Evolutionary conservation across 2,113 vertebrate genomes (phyloP), one percentile per base, ranked within the genome.

Genomic region (Tyrannus savana): DNA sequence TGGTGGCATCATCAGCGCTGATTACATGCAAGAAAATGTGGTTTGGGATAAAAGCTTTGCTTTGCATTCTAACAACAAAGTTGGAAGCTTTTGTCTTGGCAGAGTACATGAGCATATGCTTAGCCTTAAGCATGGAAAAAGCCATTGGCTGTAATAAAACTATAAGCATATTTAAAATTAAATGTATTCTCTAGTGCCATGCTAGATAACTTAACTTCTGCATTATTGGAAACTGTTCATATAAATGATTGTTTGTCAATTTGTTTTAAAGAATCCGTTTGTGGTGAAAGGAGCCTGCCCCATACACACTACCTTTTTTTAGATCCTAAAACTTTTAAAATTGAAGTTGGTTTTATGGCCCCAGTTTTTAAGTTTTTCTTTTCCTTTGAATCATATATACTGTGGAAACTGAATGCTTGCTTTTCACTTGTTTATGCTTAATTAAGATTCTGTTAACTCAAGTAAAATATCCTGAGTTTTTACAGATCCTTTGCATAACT

Each of bases 61-160:
- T 94, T 89, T 87, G 58, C 89, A 50, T 95, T 95, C 74, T 84
- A 62, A 93, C 87, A 96, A 83, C 77, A 85, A 77, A 49, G 67
- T 89, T 89, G 64, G 63, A 69, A 89, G 77, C 74, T 89, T 93
- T 96, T 94, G 73, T 96, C 90, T 84, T 35, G 6, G 80, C 25
- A 39, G 60, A 89, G 30, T 66, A 14, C 66, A 84, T 56, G n/a
- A 88, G 44, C 88, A 89, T 75, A 56, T 82, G 66, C 90, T 93
- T 90, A 92, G 90, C 88, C 87, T 82, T 94, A 82, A 95, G 90
- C 83, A 82, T 66, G 86, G 95, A 94, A 96, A 93, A 89, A 94
- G 16, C 13, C 64, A 92, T 56, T 81, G 6, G 49, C 49, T 81
- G 23, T 81, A 78, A 76, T 72, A 72, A 84, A 92, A 62, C 66